These are phyloP conservation scores for Vulpes vulpes DNA, from an alignment of 2,113 vertebrate species.

Conservation along the genomic window DNA sequence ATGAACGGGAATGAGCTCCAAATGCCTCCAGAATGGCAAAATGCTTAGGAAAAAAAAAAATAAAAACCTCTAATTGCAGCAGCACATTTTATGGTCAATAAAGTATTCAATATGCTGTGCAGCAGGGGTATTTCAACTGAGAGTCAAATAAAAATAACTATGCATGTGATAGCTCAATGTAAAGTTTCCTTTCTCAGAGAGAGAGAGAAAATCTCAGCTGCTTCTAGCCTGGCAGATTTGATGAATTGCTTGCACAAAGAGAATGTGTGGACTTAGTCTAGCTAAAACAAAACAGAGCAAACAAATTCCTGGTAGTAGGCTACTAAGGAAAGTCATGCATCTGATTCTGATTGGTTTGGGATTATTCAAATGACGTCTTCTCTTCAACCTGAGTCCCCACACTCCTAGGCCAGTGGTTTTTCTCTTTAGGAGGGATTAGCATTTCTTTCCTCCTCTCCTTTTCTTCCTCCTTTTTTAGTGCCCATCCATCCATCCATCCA, in stretches of 20 bases:
- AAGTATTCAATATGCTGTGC: slow-evolving; percentile 73
- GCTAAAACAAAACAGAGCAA: slow-evolving; percentile 57
- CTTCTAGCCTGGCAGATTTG: slow-evolving; percentile 56
- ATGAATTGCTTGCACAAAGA: slow-evolving; percentile 60
- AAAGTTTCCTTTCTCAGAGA: slow-evolving; percentile 72
- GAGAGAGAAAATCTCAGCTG: not conserved
- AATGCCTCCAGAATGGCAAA: slow-evolving; percentile 71
- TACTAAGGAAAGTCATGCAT: not conserved
- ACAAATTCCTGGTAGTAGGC: not conserved
- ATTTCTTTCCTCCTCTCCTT: not conserved
- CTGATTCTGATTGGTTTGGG: not conserved
- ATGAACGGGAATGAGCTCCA: slow-evolving; percentile 57
- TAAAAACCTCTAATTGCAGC: slow-evolving; percentile 67
- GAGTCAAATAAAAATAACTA: slow-evolving; percentile 79
- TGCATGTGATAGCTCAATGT: slow-evolving; percentile 57
- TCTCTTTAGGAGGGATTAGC: not conserved
- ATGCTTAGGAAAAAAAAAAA: not conserved
- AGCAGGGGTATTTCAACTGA: slow-evolving; percentile 67
- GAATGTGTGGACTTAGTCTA: slow-evolving; percentile 40
- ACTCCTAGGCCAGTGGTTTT: not conserved
- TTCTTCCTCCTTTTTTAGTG: not conserved
- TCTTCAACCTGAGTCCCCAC: not conserved
- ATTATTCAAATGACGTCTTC: not conserved
- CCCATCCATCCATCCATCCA: not conserved
- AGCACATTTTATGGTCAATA: slow-evolving; percentile 82